Evolutionary conservation across 2,797 vertebrate genomes (phyloP), one percentile per base, ranked within the genome.

Genomic region (Xenentodon cancila): DNA sequence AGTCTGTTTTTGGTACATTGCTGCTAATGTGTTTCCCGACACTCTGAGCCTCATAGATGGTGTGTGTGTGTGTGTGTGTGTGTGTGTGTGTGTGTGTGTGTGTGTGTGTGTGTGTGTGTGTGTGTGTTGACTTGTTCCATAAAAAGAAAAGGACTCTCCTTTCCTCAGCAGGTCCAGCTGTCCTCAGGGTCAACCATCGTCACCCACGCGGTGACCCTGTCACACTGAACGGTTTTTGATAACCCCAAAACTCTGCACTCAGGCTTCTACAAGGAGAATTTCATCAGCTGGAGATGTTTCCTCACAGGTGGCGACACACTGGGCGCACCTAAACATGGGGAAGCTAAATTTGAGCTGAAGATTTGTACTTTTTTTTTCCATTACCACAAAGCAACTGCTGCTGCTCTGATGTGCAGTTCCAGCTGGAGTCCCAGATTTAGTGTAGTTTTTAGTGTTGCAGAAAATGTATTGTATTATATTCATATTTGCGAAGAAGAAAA

Each of bases 181-280:
- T 87, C 64, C 22, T 0, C 1, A 0, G 46, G 83, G 79, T 76
- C 79, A 64, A 55, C 64, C 69, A 78, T 74, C 70, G 75, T 80
- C 69, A 61, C 76, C 57, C 61, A 22, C 43, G 40, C 62, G 34
- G 65, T 81, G 87, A 90, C 88, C 85, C 50, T 77, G 64, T 55
- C 34, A 62, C 53, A 71, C 50, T 59, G 47, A 20, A 3, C 16
- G 22, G 81, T 89, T 88, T 90, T 84, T 91, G 88, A 90, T 90
- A 87, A 89, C 78, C 75, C 62, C 20, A 22, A 53, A 64, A 75
- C 64, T 68, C 64, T 79, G 76, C 62, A 18, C 77, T 79, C 40
- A 71, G 69, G 67, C 69, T 67, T 69, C 61, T 50, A 71, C 45
- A 32, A 42, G 71, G 43, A 79, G 64, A 50, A 71, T 42, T 77